Evolutionary conservation across 2,888 invertebrate species (phyloP), one percentile per base, ranked within the genome.

Genomic region (Drosophila mimetica): DNA sequence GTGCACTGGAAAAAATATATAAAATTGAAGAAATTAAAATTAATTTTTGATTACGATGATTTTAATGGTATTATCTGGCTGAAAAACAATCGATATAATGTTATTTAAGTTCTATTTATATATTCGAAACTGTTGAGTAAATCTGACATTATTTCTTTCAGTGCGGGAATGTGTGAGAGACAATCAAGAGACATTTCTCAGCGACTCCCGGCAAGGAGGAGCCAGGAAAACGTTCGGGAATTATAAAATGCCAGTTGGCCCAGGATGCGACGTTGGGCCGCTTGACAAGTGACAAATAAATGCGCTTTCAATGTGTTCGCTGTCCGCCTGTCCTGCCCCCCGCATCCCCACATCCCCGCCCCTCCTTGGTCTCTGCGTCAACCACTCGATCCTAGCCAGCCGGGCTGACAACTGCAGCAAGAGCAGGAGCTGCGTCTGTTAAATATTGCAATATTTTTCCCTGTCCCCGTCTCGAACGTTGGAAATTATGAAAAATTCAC

Each of bases 201-300:
- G 64, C 64, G 57, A 66, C 69, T 71, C 53, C 55, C 42, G 58
- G 72, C 20, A 41, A 28, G 50, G 37, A 22, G 61, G 47, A 22
- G 39, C 44, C 13, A 54, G 36, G 52, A 58, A 44, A 60, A 42
- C 53, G 61, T 70, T 76, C 71, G 83, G 83, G 86, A 87, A 83
- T 87, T 85, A 83, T 87, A 82, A 82, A 83, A 86, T 75, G 65
- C 71, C 88, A 75, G 69, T 57, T 57, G 86, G 66, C 64, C 69
- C 63, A 64, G 37, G 54, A 65, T 57, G 63, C 54, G 30, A 51
- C 50, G 50, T 39, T 53, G 41, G 53, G 57, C 50, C 71, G 75
- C 76, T 65, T 76, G 89, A 84, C 79, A 86, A 84, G 84, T 78
- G 89, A 89, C 80, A 89, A 88, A 86, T 88, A 81, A 89, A 89